These are phyloP conservation scores for Sylvicapra grimmia DNA, from an alignment of 2,113 vertebrate genomes.

Conservation along the genomic window DNA sequence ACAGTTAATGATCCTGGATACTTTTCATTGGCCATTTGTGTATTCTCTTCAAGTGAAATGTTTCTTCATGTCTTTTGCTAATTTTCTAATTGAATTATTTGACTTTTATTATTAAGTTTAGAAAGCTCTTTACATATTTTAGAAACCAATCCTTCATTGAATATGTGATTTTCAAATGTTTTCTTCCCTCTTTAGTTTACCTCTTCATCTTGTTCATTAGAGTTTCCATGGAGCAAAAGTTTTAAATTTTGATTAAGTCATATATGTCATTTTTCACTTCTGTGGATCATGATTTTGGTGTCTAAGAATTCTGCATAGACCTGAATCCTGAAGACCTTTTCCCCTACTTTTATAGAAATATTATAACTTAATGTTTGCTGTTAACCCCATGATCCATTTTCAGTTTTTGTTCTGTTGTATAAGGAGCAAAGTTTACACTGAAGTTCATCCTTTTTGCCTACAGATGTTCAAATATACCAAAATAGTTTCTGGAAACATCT, in stretches of 20 bases:
- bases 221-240: neutral
- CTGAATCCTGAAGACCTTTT: neutral
- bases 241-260: neutral
- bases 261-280: neutral
- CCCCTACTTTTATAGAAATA: neutral
- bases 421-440: neutral
- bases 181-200: neutral
- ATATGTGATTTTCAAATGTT: neutral
- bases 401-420: neutral
- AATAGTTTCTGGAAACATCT: neutral
- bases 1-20: neutral
- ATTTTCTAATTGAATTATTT: neutral
- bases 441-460: neutral
- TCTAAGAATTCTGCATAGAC: neutral
- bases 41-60: neutral
- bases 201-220: neutral
- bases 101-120: neutral
- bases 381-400: neutral
- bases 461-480: neutral
- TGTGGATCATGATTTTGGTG: neutral
- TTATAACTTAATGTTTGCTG: neutral
- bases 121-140: neutral
- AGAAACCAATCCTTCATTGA: neutral
- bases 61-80: neutral
- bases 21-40: neutral